A percentile compares a stretch with the other conserved stretches of the same genome.
Conservation (phyloP, 1,140 invertebrate species). For the Magallana ariakensis region DNA sequence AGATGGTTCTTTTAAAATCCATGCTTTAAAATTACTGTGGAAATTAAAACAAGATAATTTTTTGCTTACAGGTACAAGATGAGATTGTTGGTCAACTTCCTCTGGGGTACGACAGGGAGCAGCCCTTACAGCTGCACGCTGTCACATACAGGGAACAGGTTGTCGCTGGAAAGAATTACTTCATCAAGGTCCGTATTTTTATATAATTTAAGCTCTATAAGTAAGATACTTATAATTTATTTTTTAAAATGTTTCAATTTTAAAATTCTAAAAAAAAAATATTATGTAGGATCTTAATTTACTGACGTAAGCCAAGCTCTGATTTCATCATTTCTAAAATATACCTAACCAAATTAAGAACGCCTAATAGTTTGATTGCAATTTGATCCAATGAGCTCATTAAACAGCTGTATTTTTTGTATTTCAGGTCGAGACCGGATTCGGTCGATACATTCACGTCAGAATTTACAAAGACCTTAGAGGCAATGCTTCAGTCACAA, state of each 20-base stretch:
- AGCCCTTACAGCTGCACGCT: background rate
- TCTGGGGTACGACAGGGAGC: background rate
- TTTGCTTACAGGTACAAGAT: background rate
- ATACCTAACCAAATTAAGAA: no score
- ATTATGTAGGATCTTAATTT: no score
- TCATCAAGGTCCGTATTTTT: background rate
- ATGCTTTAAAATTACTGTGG: no score
- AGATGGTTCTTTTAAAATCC: no score
- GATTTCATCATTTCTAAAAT: no score
- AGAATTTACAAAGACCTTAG: conserved; percentile 3
- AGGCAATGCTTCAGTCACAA: background rate
- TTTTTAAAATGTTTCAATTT: no score
- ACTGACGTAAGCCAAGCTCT: no score
- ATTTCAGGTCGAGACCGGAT: background rate
- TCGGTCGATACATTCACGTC: background rate
- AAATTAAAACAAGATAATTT: no score
- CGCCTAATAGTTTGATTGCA: no score
- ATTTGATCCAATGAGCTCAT: no score
- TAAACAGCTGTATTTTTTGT: no score
- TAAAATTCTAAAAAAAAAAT: no score
- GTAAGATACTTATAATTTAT: background rate
- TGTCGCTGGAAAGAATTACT: background rate
- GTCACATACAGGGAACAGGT: background rate
- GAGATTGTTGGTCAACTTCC: background rate
- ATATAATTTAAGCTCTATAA: background rate